Percentiles rank a stretch among this genome's conserved stretches.
Evolutionary conservation across 2,888 invertebrate species (phyloP).

Genomic region (Rhopalosiphum nymphaeae): DNA sequence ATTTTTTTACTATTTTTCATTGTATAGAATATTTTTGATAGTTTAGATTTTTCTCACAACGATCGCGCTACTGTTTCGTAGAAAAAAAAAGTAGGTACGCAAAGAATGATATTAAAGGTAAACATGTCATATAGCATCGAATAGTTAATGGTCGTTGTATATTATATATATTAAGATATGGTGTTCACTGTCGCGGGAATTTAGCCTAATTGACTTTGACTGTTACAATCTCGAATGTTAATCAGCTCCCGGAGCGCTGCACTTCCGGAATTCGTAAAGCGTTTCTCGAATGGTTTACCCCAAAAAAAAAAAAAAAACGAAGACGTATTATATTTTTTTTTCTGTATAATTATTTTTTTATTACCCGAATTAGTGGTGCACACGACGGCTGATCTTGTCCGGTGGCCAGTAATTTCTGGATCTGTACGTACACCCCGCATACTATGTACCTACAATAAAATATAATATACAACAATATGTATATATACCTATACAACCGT

Average conservation of each 20-base stretch:
- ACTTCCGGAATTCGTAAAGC: constrained; percentile 39
- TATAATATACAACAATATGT: background rate
- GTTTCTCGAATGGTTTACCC: constrained; percentile 11
- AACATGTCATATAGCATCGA: background rate
- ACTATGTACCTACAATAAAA: background rate
- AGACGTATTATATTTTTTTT: background rate
- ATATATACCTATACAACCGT: background rate
- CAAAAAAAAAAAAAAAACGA: background rate
- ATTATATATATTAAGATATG: background rate
- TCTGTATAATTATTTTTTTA: constrained; percentile 49
- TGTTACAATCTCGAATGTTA: constrained; percentile 28
- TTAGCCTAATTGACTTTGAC: constrained; percentile 26
- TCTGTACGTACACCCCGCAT: background rate
- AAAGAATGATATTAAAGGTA: background rate
- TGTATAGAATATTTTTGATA: background rate
- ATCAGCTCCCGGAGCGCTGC: constrained; percentile 15
- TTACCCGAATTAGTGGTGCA: constrained; percentile 50
- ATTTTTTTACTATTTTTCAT: background rate
- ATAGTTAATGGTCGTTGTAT: background rate
- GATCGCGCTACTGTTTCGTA: background rate
- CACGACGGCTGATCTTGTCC: constrained; percentile 39
- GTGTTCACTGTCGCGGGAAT: background rate
- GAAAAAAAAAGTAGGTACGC: background rate
- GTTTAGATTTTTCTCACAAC: background rate
- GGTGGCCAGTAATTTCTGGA: constrained; percentile 38